Evolutionary conservation across 2,113 vertebrate genomes (phyloP), one percentile per base, ranked within the genome.

Genomic region (Phrynosoma blainvillii): DNA sequence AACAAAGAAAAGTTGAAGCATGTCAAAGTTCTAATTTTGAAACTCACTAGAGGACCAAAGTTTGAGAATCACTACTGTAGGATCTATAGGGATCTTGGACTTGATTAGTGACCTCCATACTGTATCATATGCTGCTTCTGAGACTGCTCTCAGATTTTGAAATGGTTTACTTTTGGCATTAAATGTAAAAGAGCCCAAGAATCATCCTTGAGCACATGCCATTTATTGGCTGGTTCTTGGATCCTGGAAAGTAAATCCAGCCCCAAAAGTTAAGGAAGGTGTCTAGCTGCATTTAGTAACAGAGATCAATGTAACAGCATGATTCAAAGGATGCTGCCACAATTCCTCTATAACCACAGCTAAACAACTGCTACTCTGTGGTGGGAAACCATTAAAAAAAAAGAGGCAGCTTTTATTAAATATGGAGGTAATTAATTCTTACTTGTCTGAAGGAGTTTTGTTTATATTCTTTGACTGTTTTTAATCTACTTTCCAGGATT

Each of bases 401-500:
- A 85, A 89, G 77, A 92, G 71, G 78, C 54, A 85, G 84, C 42
- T 87, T 90, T 87, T 88, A 88, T 89, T 89, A 91, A 78, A 86
- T 68, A 70, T 76, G 42, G 88, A 89, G 75, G 42, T 91, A 93
- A n/a, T 73, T 89, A 90, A 93, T 96, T 95, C 91, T 93, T 94
- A 89, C 90, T 89, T 89, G 78, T 90, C 88, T 82, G 82, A 86
- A 77, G 85, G 92, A 76, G 85, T 85, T 92, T 90, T 94, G 91
- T 95, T 96, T 95, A 79, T 90, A 62, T 84, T 76, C 90, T 93
- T 93, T 93, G 90, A 90, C 94, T 95, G 78, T 92, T 94, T 93
- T 91, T 91, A 95, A 95, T 95, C 91, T 92, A 68, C 91, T 96
- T 96, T 96, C 90, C 89, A 93, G 88, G 75, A 85, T 94, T 80